Base-by-base conservation (phyloP, 2,113 vertebrate species). In the Ia io region DNA sequence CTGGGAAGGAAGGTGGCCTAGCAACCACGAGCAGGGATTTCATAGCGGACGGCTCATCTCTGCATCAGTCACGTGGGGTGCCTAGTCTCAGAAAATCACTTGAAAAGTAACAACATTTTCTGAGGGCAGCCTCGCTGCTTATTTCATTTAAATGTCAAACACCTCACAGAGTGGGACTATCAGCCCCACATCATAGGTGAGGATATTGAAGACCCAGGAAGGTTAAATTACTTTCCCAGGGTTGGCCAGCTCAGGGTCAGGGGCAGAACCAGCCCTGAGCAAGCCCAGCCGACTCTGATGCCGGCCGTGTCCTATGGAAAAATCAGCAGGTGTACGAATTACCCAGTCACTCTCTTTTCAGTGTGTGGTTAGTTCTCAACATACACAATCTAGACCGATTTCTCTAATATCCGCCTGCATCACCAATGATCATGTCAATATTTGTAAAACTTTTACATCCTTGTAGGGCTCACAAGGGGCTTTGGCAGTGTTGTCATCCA, bases 11-110 rank as follows among this genome's bases (percentile, higher is more conserved):
- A 42, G 44, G 17, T 10, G 63, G 30, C n/a, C n/a, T 9, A 14
- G 71, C 25, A n/a, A 1, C 42, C 0, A 0, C 0, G 22, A 4
- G 12, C 9, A 9, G 77, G 18, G 22, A 6, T 35, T 6, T n/a
- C 18, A 28, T 2, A 10, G 47, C 13, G 1, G 2, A 59, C 8
- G 23, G 18, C 70, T 40, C 9, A 23, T 22, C 40, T 22, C 53
- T 73, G 30, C 18, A 1, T 78, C 70, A 18, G 2, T 37, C 84
- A 65, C 0, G 0, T 0, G 30, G 23, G 53, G 4, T 2, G 32
- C 28, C 32, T 10, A 9, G 9, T 77, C 28, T 42, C 28, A 63
- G 84, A 71, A 37, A 80, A 76, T 63, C 63, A 35, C 20, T 47
- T 61, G 49, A 59, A 92, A 92, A 63, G 32, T 22, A 83, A n/a